Base-by-base conservation (phyloP, 2,888 invertebrate genomes). In the Drosophila peninsularis region DNA sequence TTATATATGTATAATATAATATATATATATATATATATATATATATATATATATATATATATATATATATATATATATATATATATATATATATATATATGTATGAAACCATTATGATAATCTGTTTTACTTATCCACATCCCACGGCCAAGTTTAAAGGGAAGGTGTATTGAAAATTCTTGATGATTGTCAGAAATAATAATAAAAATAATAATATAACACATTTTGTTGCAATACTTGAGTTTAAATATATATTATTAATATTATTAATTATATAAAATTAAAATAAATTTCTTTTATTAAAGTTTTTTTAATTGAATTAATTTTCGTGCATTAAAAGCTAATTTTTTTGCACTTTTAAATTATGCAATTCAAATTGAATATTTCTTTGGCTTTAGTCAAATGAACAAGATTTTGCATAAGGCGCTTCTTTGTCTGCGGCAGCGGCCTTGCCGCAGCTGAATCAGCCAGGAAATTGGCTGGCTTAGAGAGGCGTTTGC, bases 391-490 rank as follows among this genome's bases (percentile, higher is more conserved):
- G 78, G 78, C 71, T 67, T 72, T 54, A 19, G n/a, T 5, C 41
- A 60, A 60, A 45, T 39, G 41, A 17, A 55, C 45, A 56, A 34
- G 1, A 41, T 34, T 34, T 83, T 81, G 79, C 76, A 76, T 79
- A 61, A 82, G 63, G 60, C 68, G 54, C 50, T 64, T 70, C 61
- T 63, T 57, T 41, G n/a, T 24, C 34, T 54, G 21, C 34, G 34
- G 14, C 36, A n/a, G 5, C 37, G 45, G 61, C 60, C 49, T 57
- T 67, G 41, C 17, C 17, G 30, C 41, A 27, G 27, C 34, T 58
- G 45, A 47, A 30, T 47, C 58, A 71, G 80, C 54, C 78, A 77
- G 81, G 80, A 86, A 82, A 63, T 80, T 37, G 64, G 66, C 55
- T 56, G 57, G 44, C 49, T 37, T 49, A 62, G 73, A 65, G 83